A percentile compares a stretch with the other conserved stretches of the same genome.
phyloP scores from a whole-genome alignment of 2,113 vertebrate genomes.

The Opisthocomus hoazin region DNA sequence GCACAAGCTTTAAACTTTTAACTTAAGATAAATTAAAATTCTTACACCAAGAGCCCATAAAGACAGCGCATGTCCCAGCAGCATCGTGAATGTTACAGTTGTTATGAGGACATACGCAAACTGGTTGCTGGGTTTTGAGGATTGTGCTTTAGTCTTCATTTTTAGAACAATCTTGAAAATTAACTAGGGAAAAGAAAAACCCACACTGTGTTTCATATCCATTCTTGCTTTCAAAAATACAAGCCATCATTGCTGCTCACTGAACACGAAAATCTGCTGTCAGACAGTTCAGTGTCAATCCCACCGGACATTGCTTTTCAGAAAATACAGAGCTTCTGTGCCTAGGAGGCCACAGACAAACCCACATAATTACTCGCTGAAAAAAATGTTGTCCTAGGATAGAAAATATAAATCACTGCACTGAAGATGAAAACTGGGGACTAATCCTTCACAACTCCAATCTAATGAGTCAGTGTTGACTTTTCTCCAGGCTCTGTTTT shows the following conservation, averaged over 20 bases:
- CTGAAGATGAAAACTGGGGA: neutral
- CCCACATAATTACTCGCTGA: neutral
- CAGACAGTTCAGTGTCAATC: neutral
- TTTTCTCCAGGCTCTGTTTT: neutral
- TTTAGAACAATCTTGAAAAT: neutral
- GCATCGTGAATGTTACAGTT: neutral
- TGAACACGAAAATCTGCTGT: neutral
- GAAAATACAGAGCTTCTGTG: neutral
- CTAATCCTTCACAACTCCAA: neutral
- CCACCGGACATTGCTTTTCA: neutral
- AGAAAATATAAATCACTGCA: neutral
- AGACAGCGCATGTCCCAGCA: neutral
- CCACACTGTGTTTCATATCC: neutral
- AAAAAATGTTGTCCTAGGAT: neutral
- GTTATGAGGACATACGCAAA: neutral
- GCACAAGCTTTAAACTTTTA: conserved; percentile 44
- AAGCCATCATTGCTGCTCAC: neutral
- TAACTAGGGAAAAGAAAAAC: neutral
- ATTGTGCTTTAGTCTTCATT: neutral
- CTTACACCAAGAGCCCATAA: neutral
- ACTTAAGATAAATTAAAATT: conserved; percentile 40
- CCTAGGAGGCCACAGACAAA: neutral
- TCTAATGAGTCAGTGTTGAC: neutral
- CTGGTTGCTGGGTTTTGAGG: neutral
- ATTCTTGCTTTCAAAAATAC: neutral